Evolutionary conservation across 1,140 invertebrate species (phyloP).

Genomic region (Bathynomus jamesi): DNA sequence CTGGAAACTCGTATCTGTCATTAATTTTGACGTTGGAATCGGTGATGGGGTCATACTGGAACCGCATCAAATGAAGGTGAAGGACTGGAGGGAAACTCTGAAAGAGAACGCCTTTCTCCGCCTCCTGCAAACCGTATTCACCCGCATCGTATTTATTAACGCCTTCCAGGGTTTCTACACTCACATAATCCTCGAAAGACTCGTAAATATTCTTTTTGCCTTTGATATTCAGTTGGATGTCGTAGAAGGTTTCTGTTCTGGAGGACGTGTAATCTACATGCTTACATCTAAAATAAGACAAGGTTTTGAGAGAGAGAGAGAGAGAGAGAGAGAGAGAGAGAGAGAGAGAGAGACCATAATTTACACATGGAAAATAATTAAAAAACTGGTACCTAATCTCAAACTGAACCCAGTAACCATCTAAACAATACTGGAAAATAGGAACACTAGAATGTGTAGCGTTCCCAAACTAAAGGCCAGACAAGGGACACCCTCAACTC

Average conservation of each 20-base stretch:
- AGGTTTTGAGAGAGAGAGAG: no score
- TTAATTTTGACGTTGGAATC: slow-evolving; percentile 99
- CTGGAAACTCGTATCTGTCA: slow-evolving; percentile 94
- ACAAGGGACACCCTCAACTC: no score
- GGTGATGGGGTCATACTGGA: slow-evolving; percentile 94
- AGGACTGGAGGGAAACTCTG: slow-evolving; percentile 93
- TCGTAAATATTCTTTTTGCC: slow-evolving; percentile 97
- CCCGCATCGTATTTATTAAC: slow-evolving; percentile 99
- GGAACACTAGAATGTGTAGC: no score
- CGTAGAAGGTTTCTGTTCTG: slow-evolving; percentile 94
- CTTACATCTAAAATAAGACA: slow-evolving; percentile 96
- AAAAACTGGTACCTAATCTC: no score
- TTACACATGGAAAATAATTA: no score
- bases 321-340: no score
- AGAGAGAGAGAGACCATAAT: no score
- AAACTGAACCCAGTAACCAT: no score
- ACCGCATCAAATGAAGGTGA: slow-evolving; percentile 95
- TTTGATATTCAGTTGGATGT: slow-evolving; percentile 98
- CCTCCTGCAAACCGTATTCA: slow-evolving; percentile 90
- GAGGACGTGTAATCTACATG: slow-evolving; percentile 93
- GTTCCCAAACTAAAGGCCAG: no score
- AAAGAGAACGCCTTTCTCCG: slow-evolving; percentile 98
- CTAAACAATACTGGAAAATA: no score
- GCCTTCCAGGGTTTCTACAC: slow-evolving; percentile 89
- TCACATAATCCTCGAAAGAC: slow-evolving; percentile 96